Percentiles rank a stretch among this genome's conserved stretches.
Conservation (phyloP, 2,797 vertebrate species). For the Epinephelus malabaricus region DNA sequence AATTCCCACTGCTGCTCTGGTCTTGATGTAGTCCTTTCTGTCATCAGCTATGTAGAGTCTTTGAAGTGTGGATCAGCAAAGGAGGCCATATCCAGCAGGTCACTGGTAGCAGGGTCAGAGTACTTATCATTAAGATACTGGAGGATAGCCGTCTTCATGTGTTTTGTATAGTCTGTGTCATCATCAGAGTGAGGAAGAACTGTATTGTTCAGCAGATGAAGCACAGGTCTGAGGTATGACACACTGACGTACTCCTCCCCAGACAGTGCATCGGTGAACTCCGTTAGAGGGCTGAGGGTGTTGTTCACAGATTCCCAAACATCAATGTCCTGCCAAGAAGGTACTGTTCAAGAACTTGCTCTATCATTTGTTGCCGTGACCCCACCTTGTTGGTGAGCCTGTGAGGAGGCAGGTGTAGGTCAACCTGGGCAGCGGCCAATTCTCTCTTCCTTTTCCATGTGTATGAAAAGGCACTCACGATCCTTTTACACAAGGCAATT, state of each 20-base stretch:
- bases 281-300: background rate
- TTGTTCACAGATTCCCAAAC: slow-evolving; percentile 1
- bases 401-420: background rate
- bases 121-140: background rate
- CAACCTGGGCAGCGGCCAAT: background rate
- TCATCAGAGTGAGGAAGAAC: background rate
- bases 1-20: background rate
- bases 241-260: background rate
- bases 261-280: background rate
- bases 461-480: background rate
- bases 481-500: background rate
- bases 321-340: background rate
- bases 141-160: background rate
- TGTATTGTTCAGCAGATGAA: background rate
- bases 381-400: background rate
- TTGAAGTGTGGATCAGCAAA: background rate
- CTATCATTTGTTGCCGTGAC: background rate
- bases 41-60: background rate
- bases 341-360: background rate
- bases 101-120: background rate
- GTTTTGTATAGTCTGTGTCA: background rate
- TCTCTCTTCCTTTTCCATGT: background rate
- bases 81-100: background rate
- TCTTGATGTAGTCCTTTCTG: background rate
- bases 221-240: background rate